Evolutionary conservation across 1,140 invertebrate species (phyloP).

Genomic region (Copidosoma floridanum): DNA sequence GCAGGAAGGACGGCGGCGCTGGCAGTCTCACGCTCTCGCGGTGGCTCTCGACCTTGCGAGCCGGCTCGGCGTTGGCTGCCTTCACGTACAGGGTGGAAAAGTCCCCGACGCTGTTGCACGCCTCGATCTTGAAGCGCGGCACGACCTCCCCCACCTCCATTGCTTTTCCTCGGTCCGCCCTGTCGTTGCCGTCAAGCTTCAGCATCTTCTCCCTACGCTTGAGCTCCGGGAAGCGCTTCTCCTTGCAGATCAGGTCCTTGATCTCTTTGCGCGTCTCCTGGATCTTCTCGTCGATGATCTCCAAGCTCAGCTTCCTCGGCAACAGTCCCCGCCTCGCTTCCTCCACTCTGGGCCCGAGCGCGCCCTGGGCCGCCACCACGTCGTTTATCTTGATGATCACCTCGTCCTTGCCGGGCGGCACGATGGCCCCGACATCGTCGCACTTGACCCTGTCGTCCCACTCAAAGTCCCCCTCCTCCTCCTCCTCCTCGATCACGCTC

Average conservation of each 20-base stretch:
- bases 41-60: slow-evolving; percentile 36
- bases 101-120: slow-evolving; percentile 48
- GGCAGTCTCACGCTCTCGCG: slow-evolving; percentile 45
- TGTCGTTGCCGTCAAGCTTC: not conserved
- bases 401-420: not conserved
- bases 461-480: slow-evolving; percentile 19
- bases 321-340: not conserved
- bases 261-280: not conserved
- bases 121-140: slow-evolving; percentile 43
- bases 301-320: not conserved
- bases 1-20: too few species aligned
- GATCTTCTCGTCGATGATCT: too few species aligned
- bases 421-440: not conserved
- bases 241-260: not conserved
- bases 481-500: slow-evolving; percentile 5
- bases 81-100: slow-evolving; percentile 43
- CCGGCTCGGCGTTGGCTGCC: not conserved
- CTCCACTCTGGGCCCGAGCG: too few species aligned
- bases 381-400: not conserved
- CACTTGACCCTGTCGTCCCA: slow-evolving; percentile 22
- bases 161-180: not conserved
- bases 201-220: slow-evolving; percentile 15
- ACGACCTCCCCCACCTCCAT: not conserved
- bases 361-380: too few species aligned
- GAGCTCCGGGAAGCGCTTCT: not conserved